Percentiles rank a stretch among this genome's conserved stretches.
phyloP scores from a whole-genome alignment of 2,888 invertebrate genomes.

The Tiphia femorata region DNA sequence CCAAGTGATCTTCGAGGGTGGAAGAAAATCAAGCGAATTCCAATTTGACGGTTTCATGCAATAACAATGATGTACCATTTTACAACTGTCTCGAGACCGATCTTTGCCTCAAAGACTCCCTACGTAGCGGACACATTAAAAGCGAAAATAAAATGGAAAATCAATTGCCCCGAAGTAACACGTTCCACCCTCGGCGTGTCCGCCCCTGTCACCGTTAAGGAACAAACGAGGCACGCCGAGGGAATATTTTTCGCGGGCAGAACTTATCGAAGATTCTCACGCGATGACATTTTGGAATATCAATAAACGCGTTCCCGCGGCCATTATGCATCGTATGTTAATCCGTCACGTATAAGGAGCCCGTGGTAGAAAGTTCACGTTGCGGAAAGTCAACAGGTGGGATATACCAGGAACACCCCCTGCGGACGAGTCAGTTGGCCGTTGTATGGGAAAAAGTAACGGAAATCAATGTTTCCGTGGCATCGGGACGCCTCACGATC shows the following conservation, averaged over 20 bases:
- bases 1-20: too few species aligned
- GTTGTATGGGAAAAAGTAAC: conserved; percentile 68
- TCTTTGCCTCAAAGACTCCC: too few species aligned
- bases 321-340: conserved; percentile 35
- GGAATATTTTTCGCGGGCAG: conserved; percentile 1
- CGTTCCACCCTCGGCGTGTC: too few species aligned
- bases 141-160: too few species aligned
- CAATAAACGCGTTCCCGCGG: conserved; percentile 2
- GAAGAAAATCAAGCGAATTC: too few species aligned
- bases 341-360: conserved; percentile 46
- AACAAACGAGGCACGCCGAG: too few species aligned
- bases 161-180: too few species aligned
- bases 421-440: conserved; percentile 62
- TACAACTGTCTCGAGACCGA: too few species aligned
- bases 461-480: conserved; percentile 57
- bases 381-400: conserved; percentile 69
- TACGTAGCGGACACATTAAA: too few species aligned
- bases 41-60: too few species aligned
- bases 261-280: conserved; percentile 3
- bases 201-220: too few species aligned
- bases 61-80: too few species aligned
- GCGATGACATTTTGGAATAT: not conserved
- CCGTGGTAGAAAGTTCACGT: conserved; percentile 47
- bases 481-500: conserved; percentile 25
- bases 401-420: conserved; percentile 61